Percentiles rank a stretch among this genome's conserved stretches.
Evolutionary conservation across 2,113 vertebrate species (phyloP).

Genomic region (Genyomyrus donnyi): DNA sequence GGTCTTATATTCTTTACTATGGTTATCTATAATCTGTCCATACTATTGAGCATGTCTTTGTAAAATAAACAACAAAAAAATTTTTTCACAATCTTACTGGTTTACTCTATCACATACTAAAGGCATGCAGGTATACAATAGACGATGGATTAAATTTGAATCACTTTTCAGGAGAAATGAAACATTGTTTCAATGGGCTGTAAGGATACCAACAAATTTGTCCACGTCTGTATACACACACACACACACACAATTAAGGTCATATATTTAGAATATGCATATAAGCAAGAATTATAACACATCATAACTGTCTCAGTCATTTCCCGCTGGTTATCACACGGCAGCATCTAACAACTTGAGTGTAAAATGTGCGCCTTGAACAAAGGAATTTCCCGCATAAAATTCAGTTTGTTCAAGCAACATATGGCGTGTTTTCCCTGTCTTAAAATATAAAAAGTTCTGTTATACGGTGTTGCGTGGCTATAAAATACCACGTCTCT

Average conservation of each 20-base stretch:
- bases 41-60: too few species aligned
- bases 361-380: not conserved
- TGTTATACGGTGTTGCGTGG: not conserved
- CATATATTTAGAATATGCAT: not conserved
- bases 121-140: too few species aligned
- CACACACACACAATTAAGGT: not conserved
- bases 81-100: too few species aligned
- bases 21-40: too few species aligned
- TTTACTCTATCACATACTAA: too few species aligned
- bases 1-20: too few species aligned
- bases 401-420: not conserved
- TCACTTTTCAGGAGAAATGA: too few species aligned
- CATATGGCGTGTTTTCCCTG: not conserved
- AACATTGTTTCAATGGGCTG: too few species aligned
- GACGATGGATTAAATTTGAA: too few species aligned
- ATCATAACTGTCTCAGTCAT: not conserved
- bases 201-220: too few species aligned
- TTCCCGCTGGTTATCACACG: not conserved
- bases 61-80: too few species aligned
- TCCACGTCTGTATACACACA: too few species aligned
- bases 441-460: not conserved
- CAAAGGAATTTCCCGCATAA: not conserved
- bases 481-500: not conserved
- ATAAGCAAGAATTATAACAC: not conserved
- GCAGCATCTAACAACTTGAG: not conserved